A percentile compares a stretch with the other conserved stretches of the same genome.
Conservation (phyloP, 2,113 vertebrate species). For the Puffinus mauretanicus region DNA sequence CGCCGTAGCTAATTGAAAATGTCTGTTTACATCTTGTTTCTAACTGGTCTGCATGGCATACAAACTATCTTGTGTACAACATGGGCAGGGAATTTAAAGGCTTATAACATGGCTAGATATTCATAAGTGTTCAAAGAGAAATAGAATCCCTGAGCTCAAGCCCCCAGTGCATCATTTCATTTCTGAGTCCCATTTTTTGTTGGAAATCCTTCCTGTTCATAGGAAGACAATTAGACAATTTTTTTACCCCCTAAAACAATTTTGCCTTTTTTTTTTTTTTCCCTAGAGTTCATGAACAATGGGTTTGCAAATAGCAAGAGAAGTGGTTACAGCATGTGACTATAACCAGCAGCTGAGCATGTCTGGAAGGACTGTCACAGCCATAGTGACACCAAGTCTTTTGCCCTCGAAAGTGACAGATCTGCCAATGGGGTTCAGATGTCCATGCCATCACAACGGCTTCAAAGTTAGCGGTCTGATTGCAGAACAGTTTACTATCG, state of each 20-base stretch:
- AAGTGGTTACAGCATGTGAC: neutral
- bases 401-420: neutral
- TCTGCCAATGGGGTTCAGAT: neutral
- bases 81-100: neutral
- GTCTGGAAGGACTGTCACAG: neutral
- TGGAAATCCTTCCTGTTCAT: neutral
- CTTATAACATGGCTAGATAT: neutral
- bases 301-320: slow-evolving; percentile 8
- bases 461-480: neutral
- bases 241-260: neutral
- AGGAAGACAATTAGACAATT: neutral
- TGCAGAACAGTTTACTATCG: neutral
- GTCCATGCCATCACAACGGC: neutral
- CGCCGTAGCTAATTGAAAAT: neutral
- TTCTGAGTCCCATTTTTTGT: neutral
- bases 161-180: neutral
- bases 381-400: neutral
- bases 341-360: neutral
- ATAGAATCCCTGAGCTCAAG: neutral
- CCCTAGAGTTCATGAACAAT: neutral
- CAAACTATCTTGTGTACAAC: neutral
- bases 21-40: neutral
- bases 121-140: neutral
- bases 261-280: neutral
- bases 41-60: neutral